These are phyloP conservation scores for Ligdia adustata DNA, from an alignment of 2,888 invertebrate species.

Conservation along the genomic window DNA sequence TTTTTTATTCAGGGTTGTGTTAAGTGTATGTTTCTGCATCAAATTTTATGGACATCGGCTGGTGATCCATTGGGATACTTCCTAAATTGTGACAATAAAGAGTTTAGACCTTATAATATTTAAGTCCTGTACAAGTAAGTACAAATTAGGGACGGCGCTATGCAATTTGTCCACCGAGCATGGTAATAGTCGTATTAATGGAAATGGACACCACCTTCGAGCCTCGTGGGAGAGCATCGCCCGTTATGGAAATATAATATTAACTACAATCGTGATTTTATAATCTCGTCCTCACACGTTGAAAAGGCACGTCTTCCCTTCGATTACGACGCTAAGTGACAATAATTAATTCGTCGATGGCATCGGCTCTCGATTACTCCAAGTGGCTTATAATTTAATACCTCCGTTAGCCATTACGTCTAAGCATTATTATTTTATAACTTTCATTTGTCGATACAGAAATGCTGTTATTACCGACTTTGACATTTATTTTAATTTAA, in stretches of 20 bases:
- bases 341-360: slow-evolving; percentile 60
- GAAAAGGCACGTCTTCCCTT: slow-evolving; percentile 55
- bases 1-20: too few relatives aligned
- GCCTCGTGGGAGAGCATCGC: slow-evolving; percentile 46
- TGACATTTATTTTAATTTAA: slow-evolving; percentile 36
- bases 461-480: slow-evolving; percentile 21
- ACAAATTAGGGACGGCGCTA: background rate
- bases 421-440: slow-evolving; percentile 39
- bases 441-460: slow-evolving; percentile 33
- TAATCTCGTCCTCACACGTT: slow-evolving; percentile 69
- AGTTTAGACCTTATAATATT: too few relatives aligned
- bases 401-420: slow-evolving; percentile 37
- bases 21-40: too few relatives aligned
- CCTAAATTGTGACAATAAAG: too few relatives aligned
- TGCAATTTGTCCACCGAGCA: slow-evolving; percentile 70
- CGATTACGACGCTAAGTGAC: slow-evolving; percentile 48
- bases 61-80: too few relatives aligned
- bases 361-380: slow-evolving; percentile 50
- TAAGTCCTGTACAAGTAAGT: too few relatives aligned
- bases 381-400: slow-evolving; percentile 43
- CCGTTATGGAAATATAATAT: slow-evolving; percentile 73
- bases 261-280: slow-evolving; percentile 72
- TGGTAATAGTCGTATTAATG: slow-evolving; percentile 76
- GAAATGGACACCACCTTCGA: slow-evolving; percentile 74
- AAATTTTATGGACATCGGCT: too few relatives aligned